Base-by-base conservation (phyloP, 1,140 invertebrate species). In the Liolophura sinensis region DNA sequence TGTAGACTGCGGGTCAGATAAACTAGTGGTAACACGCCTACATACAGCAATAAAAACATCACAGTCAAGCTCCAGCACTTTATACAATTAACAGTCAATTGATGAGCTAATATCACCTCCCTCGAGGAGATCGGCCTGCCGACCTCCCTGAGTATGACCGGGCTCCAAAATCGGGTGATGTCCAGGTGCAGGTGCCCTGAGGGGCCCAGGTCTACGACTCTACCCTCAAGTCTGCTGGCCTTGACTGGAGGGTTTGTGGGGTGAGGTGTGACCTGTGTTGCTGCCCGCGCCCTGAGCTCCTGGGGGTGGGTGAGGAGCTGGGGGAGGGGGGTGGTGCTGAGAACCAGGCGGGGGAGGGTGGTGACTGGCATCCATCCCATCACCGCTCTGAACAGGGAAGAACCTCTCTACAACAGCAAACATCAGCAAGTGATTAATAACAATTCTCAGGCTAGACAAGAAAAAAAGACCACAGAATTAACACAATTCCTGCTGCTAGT, bases 341-440 rank as follows among this genome's bases (percentile, higher is more conserved):
- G 31, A 40, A 9, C 31, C 31, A 9, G 47, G 49, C 65, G 51
- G 66, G 69, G 47, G 62, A 65, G 51, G 64, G 57, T 40, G 31
- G 31, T 40, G 31, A 54, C 63, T 67, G 16, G 69, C 68, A 56
- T 78, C 78, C 71, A 78, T 71, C 25, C 72, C 73, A 51, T 79
- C 79, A 68, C 59, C 71, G 46, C 68, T 77, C 52, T 75, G 78
- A 56, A 75, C 72, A 55, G 76, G 74, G 65, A 81, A 80, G 59
- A 75, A 78, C 18, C 79, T 72, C 57, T 81, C 79, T 81, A 63
- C 48, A 54, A 62, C 62, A 59, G 25, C 7, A 65, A 56, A 60
- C 4, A 63, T n/a, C 3, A 40, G 9, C 31, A 40, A n/a, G n/a
- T n/a, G n/a, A n/a, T n/a, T 40, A 3, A 40, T 40, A 40, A 9